phyloP scores from a whole-genome alignment of 2,113 vertebrate species.

The Chlorodrepanis virens region DNA sequence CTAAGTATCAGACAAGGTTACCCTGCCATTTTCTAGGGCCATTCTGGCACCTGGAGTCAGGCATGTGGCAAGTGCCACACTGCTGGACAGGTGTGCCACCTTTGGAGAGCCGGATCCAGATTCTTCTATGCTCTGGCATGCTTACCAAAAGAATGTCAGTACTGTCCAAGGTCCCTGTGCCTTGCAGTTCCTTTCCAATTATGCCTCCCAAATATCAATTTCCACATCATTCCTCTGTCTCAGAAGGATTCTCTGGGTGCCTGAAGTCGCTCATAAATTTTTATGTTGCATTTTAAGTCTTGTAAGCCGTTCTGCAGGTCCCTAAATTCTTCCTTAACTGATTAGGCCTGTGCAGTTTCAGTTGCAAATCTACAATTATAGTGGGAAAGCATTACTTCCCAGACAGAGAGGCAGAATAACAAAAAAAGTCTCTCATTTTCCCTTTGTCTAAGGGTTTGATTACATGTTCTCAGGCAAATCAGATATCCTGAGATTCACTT shows the following conservation, averaged over 20 bases:
- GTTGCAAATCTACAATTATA: neutral
- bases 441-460: neutral
- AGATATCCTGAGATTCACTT: neutral
- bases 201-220: neutral
- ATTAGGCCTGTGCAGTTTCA: neutral
- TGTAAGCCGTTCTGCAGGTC: neutral
- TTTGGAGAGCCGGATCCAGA: neutral
- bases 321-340: neutral
- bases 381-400: neutral
- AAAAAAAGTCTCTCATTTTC: neutral
- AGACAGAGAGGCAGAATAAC: neutral
- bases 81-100: neutral
- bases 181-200: neutral
- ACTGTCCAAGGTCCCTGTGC: neutral
- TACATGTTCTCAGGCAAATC: neutral
- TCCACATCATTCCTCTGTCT: neutral
- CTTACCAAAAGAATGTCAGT: neutral
- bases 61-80: accelerated
- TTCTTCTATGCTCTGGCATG: neutral
- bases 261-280: neutral
- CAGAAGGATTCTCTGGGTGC: neutral
- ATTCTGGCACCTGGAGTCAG: neutral
- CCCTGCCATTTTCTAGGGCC: neutral
- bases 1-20: neutral
- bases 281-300: neutral